Conservation (phyloP, 2,888 invertebrate species). For the Drosophila pegasa region DNA sequence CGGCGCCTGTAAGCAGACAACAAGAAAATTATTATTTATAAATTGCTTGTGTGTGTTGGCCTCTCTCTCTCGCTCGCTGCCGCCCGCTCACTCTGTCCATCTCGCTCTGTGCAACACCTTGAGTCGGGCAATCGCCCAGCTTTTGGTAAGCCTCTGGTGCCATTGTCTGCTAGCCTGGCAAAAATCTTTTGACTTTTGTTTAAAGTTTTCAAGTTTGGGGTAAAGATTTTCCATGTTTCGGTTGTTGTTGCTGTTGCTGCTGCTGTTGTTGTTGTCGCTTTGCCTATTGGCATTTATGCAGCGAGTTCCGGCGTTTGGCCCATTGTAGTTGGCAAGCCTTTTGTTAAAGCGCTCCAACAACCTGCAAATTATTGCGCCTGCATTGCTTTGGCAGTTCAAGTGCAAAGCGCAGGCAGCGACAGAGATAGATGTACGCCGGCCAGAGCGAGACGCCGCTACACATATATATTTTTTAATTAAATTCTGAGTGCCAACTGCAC, state of each 20-base stretch:
- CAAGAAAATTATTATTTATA: conserved; percentile 76
- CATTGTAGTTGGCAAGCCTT: conserved; percentile 44
- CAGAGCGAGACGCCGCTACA: conserved; percentile 4
- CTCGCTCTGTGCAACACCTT: conserved; percentile 39
- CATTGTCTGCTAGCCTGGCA: conserved; percentile 35
- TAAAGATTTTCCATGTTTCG: conserved; percentile 22
- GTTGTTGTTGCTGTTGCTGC: conserved; percentile 7
- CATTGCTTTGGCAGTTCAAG: conserved; percentile 64
- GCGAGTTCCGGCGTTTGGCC: conserved; percentile 32
- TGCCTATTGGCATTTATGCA: conserved; percentile 58
- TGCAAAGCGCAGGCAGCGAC: conserved; percentile 33
- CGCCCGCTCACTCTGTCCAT: background rate
- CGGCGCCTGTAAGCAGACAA: conserved; percentile 54
- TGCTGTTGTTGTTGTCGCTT: conserved; percentile 32
- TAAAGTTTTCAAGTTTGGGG: conserved; percentile 31
- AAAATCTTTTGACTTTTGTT: conserved; percentile 61
- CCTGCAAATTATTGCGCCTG: conserved; percentile 59
- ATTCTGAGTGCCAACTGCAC: conserved; percentile 55
- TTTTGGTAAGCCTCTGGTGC: background rate
- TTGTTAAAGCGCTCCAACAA: conserved; percentile 49
- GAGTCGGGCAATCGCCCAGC: conserved; percentile 22
- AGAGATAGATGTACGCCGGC: conserved; percentile 5
- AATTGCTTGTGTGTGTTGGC: conserved; percentile 50
- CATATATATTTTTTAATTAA: conserved; percentile 56
- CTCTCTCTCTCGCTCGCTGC: background rate